Percentiles rank a stretch among this genome's conserved stretches.
These are phyloP conservation scores for Neodiprion lecontei DNA, from an alignment of 1,140 invertebrate genomes.

Conservation along the genomic window DNA sequence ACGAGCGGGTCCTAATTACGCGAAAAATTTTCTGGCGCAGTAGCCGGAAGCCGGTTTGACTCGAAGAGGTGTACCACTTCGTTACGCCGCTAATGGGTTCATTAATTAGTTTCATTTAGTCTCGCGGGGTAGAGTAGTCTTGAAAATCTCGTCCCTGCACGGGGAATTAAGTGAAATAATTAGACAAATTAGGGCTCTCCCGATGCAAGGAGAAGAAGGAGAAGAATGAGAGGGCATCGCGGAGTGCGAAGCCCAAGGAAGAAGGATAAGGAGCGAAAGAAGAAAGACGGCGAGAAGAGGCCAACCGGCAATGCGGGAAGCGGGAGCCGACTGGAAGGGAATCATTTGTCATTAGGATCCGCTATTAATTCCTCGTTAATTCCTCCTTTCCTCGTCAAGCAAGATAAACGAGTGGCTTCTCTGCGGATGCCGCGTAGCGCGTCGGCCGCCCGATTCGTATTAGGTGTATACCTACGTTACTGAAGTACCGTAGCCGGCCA, in stretches of 20 bases:
- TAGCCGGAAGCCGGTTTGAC: slow-evolving; percentile 4
- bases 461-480: slow-evolving; percentile 23
- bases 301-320: slow-evolving; percentile 23
- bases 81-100: slow-evolving; percentile 47
- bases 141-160: slow-evolving; percentile 52
- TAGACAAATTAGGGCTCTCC: slow-evolving; percentile 60
- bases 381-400: slow-evolving; percentile 63
- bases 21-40: neutral
- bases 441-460: slow-evolving; percentile 27
- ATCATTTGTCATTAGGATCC: slow-evolving; percentile 62
- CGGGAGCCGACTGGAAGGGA: slow-evolving; percentile 43
- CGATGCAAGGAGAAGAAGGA: neutral
- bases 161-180: slow-evolving; percentile 62
- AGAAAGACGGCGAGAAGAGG: slow-evolving; percentile 17
- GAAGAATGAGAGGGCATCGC: neutral
- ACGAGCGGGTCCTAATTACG: too few relatives aligned
- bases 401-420: slow-evolving; percentile 61
- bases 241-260: too few relatives aligned
- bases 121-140: slow-evolving; percentile 40
- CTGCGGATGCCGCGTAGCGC: slow-evolving; percentile 35
- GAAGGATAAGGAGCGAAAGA: neutral
- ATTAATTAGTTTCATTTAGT: slow-evolving; percentile 62
- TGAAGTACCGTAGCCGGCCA: neutral
- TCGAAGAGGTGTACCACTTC: neutral
- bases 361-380: slow-evolving; percentile 65